Evolutionary conservation across 1,140 invertebrate species (phyloP).

Genomic region (Melitaea cinxia): DNA sequence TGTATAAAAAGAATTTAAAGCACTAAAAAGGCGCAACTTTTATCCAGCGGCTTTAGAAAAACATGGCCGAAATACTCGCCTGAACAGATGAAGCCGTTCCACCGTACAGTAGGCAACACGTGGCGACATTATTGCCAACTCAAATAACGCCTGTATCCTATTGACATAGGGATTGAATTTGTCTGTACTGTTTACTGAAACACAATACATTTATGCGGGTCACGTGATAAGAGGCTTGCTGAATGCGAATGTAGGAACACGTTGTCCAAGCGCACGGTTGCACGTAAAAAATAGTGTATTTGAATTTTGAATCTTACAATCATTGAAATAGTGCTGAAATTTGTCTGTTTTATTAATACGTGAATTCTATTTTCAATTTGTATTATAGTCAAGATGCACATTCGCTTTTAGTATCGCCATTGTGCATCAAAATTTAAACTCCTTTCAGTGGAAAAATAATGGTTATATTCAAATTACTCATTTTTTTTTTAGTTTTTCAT

Average conservation of each 20-base stretch:
- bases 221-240: conserved; percentile 37
- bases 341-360: neutral
- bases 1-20: neutral
- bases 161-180: neutral
- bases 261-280: conserved; percentile 28
- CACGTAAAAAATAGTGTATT: conserved; percentile 11
- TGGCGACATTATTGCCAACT: neutral
- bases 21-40: conserved; percentile 24
- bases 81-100: conserved; percentile 37
- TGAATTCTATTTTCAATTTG: conserved; percentile 31
- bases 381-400: conserved; percentile 29
- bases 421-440: conserved; percentile 18
- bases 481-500: neutral
- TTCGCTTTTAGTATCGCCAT: conserved; percentile 29
- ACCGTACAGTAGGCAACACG: conserved; percentile 25
- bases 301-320: conserved; percentile 15
- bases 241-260: conserved; percentile 36
- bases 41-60: conserved; percentile 33
- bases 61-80: conserved; percentile 38
- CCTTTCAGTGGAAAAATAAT: conserved; percentile 8
- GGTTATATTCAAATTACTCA: neutral
- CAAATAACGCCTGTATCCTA: neutral
- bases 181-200: neutral
- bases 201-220: conserved; percentile 36
- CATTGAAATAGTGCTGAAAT: conserved; percentile 1